Evolutionary conservation across 2,888 invertebrate genomes (phyloP).

Genomic region (Oligia fasciuncula): DNA sequence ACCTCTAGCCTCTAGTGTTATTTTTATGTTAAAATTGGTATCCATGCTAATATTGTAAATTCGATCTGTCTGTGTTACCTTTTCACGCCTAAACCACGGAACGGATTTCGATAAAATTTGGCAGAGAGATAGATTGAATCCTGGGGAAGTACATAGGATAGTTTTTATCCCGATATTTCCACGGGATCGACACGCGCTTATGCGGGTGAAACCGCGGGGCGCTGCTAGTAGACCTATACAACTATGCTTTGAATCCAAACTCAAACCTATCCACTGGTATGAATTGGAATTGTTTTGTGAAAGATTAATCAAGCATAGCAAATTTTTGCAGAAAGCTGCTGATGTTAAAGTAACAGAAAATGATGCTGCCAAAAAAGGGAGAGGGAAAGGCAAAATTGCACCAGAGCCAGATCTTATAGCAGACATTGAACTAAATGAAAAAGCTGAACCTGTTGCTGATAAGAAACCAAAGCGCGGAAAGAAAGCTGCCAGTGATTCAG

Average conservation of each 20-base stretch:
- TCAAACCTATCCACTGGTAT: not conserved
- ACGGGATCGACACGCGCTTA: too few relatives aligned
- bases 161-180: too few relatives aligned
- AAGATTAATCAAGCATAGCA: slow-evolving; percentile 18
- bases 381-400: slow-evolving; percentile 81
- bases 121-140: too few relatives aligned
- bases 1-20: too few relatives aligned
- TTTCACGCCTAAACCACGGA: too few relatives aligned
- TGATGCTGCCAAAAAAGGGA: slow-evolving; percentile 82
- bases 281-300: slow-evolving; percentile 6
- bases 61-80: too few relatives aligned
- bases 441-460: slow-evolving; percentile 64
- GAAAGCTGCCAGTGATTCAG: slow-evolving; percentile 74
- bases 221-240: not conserved
- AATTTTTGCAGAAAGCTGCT: slow-evolving; percentile 80
- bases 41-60: too few relatives aligned
- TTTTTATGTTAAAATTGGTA: not conserved
- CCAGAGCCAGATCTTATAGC: slow-evolving; percentile 65
- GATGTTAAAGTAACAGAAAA: slow-evolving; percentile 79
- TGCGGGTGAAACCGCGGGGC: too few relatives aligned
- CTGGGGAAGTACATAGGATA: too few relatives aligned
- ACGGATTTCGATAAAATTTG: too few relatives aligned
- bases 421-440: slow-evolving; percentile 66
- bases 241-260: slow-evolving; percentile 12
- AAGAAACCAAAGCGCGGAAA: slow-evolving; percentile 80